Evolutionary conservation across 2,888 invertebrate genomes (phyloP).

Genomic region (Yponomeuta malinellus): DNA sequence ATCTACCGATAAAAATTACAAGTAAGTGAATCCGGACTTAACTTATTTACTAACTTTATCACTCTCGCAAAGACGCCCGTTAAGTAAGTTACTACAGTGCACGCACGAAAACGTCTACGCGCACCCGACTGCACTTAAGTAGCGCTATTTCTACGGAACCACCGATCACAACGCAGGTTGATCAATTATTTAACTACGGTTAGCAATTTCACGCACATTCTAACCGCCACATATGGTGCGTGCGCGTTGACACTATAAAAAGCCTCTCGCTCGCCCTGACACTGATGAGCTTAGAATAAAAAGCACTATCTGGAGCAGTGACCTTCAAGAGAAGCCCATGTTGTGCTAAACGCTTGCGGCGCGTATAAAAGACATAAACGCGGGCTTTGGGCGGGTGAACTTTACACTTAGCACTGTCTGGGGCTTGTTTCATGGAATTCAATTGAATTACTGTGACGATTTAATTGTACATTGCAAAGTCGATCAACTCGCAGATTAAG

Average conservation of each 20-base stretch:
- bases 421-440: no score
- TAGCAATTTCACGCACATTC: conserved; percentile 30
- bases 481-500: no score
- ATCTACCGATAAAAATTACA: no score
- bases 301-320: conserved; percentile 43
- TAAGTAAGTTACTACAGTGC: no score
- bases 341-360: background rate
- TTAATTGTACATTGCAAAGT: no score
- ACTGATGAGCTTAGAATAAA: conserved; percentile 61
- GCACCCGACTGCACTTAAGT: no score
- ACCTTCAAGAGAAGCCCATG: conserved; percentile 29
- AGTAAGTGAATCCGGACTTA: no score
- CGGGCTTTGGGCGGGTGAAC: background rate
- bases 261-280: conserved; percentile 62
- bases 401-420: background rate
- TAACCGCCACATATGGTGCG: conserved; percentile 33
- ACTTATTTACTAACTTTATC: no score
- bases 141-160: background rate
- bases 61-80: no score
- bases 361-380: background rate
- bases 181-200: conserved; percentile 3
- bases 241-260: conserved; percentile 24
- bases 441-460: no score
- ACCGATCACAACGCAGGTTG: background rate
- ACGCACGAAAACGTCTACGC: no score